phyloP scores from a whole-genome alignment of 2,113 vertebrate species.

The Procapra przewalskii region DNA sequence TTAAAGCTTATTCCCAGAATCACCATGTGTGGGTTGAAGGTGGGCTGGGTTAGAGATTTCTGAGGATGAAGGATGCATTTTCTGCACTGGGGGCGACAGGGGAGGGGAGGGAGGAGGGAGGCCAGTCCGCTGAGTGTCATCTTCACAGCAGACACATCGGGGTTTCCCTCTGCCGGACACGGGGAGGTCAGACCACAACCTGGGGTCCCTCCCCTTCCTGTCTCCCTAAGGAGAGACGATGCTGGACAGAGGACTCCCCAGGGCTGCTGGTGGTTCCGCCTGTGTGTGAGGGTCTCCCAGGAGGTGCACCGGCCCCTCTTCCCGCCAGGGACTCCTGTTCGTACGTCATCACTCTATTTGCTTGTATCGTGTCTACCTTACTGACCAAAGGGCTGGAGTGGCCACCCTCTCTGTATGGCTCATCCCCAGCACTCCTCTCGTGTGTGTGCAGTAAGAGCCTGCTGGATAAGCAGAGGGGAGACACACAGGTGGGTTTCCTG shows the following conservation, averaged over 20 bases:
- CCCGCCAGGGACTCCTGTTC: accelerated
- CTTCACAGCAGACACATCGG: accelerated
- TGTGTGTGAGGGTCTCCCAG: background rate
- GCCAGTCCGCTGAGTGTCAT: accelerated
- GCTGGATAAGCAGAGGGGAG: background rate
- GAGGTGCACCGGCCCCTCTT: background rate
- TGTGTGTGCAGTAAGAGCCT: background rate
- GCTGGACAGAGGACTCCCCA: background rate
- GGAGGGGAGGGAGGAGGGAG: background rate
- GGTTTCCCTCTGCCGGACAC: accelerated
- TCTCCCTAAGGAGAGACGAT: background rate
- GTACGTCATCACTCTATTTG: accelerated
- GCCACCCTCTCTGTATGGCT: background rate
- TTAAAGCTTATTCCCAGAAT: background rate
- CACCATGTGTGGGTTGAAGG: too few relatives aligned
- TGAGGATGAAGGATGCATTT: too few relatives aligned
- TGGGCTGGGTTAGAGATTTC: accelerated
- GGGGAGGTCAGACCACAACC: background rate
- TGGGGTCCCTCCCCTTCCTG: background rate
- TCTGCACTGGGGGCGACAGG: background rate
- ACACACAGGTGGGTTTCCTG: background rate
- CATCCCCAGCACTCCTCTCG: background rate
- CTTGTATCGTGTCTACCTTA: accelerated
- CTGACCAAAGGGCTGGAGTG: background rate
- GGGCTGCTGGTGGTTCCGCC: background rate